phyloP scores from a whole-genome alignment of 2,888 invertebrate genomes.

The Xestobium rufovillosum region DNA sequence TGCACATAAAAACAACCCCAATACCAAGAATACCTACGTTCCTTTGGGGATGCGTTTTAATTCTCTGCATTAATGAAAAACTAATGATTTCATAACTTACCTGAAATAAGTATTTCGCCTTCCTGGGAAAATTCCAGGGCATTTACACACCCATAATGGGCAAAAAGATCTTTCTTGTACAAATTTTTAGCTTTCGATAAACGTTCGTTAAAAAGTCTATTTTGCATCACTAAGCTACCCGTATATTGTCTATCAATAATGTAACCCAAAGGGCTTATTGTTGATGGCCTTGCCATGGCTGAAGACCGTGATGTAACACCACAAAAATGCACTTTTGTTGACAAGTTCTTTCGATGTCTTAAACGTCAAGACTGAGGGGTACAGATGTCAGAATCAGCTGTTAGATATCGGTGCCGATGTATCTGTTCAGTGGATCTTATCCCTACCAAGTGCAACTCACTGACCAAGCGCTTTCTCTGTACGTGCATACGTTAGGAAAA shows the following conservation, averaged over 20 bases:
- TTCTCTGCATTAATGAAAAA: too few relatives aligned
- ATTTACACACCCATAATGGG: constrained; percentile 94
- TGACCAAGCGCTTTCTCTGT: too few relatives aligned
- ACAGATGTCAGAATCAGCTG: constrained; percentile 39
- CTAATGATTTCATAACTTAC: too few relatives aligned
- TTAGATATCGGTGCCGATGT: too few relatives aligned
- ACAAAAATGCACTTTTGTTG: constrained; percentile 25
- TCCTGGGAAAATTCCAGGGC: constrained; percentile 89
- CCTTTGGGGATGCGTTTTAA: too few relatives aligned
- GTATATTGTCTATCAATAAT: constrained; percentile 56
- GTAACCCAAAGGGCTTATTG: constrained; percentile 53
- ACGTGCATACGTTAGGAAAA: too few relatives aligned
- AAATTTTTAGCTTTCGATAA: constrained; percentile 65
- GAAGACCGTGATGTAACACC: constrained; percentile 15
- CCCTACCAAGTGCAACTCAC: too few relatives aligned
- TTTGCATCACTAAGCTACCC: constrained; percentile 50
- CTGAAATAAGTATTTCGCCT: constrained; percentile 81
- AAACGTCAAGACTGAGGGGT: constrained; percentile 30
- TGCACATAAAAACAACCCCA: too few relatives aligned
- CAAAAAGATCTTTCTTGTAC: constrained; percentile 74
- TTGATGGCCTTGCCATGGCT: constrained; percentile 44
- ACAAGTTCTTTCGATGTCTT: constrained; percentile 22
- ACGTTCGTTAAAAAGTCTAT: constrained; percentile 53
- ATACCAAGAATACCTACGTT: too few relatives aligned
- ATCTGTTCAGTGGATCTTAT: too few relatives aligned